phyloP scores from a whole-genome alignment of 2,888 invertebrate genomes.

The Eupithecia insigniata region DNA sequence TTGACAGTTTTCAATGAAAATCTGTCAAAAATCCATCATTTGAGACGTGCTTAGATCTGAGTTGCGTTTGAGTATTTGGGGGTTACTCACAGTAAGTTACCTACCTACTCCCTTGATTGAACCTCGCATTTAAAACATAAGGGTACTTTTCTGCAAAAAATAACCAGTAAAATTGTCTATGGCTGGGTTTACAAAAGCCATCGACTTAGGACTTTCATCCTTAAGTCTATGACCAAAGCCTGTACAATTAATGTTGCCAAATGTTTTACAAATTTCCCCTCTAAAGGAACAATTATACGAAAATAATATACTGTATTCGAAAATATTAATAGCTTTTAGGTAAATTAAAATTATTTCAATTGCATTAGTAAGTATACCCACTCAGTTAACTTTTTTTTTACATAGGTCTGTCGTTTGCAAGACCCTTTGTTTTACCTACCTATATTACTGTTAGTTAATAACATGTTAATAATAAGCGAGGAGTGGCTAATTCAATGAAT shows the following conservation, averaged over 20 bases:
- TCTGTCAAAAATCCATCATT: too few species aligned
- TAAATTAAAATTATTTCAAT: not conserved
- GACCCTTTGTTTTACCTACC: too few species aligned
- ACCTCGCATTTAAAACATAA: not conserved
- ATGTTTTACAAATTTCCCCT: not conserved
- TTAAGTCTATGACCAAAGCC: not conserved
- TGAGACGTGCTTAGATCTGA: too few species aligned
- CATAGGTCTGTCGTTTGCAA: not conserved
- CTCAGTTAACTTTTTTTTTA: not conserved
- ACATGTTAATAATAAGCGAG: constrained; percentile 8
- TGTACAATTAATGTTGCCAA: not conserved
- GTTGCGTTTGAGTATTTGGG: too few species aligned
- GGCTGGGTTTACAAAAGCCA: not conserved
- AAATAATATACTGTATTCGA: not conserved
- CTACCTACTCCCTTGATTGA: not conserved
- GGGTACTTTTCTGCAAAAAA: not conserved
- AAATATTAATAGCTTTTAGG: too few species aligned
- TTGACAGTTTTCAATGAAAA: too few species aligned
- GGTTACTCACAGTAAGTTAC: too few species aligned
- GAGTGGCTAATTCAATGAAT: constrained; percentile 41
- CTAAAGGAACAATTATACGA: too few species aligned
- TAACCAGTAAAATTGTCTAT: not conserved
- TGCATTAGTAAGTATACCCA: not conserved
- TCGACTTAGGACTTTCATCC: too few species aligned
- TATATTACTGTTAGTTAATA: too few species aligned